These are phyloP conservation scores for Enteromius unitaeniatus DNA, from an alignment of 2,797 vertebrate genomes.

Conservation along the genomic window DNA sequence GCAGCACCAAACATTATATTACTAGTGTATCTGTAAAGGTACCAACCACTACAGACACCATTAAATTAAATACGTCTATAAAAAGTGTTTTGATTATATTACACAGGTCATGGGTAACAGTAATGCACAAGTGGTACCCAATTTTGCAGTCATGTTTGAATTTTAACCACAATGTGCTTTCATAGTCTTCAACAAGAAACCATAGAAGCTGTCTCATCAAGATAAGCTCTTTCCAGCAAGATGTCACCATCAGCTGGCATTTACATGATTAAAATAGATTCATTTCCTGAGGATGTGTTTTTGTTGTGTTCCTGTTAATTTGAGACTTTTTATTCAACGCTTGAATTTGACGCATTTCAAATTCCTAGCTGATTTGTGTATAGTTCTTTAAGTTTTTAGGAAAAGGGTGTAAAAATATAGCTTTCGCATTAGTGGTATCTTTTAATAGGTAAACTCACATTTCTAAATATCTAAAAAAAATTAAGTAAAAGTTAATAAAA, in stretches of 20 bases:
- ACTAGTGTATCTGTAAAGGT: no score
- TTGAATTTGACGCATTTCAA: neutral
- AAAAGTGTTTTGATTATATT: neutral
- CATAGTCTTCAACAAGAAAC: neutral
- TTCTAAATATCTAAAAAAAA: neutral
- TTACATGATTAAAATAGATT: neutral
- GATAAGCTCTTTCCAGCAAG: neutral
- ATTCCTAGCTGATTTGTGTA: neutral
- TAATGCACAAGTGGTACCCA: neutral
- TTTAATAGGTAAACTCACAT: neutral
- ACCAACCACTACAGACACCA: no score
- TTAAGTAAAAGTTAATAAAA: neutral
- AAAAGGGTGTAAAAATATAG: neutral
- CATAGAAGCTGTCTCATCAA: neutral
- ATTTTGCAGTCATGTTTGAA: neutral
- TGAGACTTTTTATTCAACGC: neutral
- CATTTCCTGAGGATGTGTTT: neutral
- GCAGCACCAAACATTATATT: no score
- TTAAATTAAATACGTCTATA: no score
- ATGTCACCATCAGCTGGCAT: neutral
- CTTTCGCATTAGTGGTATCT: no score
- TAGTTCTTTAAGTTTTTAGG: neutral
- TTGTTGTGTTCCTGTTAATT: neutral
- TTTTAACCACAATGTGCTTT: neutral
- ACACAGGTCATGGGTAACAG: neutral